A percentile compares a stretch with the other conserved stretches of the same genome.
Evolutionary conservation across 2,797 vertebrate genomes (phyloP).

Genomic region (Clarias laeviceps): DNA sequence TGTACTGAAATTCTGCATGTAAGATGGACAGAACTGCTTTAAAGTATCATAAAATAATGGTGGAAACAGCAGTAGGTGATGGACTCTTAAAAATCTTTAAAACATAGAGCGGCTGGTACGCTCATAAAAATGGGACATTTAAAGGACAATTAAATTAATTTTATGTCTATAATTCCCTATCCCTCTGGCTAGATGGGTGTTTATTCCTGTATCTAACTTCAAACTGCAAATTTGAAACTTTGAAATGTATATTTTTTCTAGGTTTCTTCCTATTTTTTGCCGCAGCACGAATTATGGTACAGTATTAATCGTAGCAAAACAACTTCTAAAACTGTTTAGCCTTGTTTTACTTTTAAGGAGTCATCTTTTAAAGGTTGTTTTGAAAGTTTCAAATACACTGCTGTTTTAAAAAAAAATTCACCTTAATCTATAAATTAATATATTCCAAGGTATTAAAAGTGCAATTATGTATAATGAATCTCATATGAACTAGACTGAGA

Average conservation of each 20-base stretch:
- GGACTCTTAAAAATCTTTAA: constrained; percentile 6
- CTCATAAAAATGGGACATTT: constrained; percentile 26
- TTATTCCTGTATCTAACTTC: constrained; percentile 14
- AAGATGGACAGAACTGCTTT: constrained; percentile 26
- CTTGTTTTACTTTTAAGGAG: constrained; percentile 29
- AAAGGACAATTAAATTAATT: constrained; percentile 13
- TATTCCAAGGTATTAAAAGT: constrained; percentile 2
- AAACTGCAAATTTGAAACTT: constrained; percentile 12
- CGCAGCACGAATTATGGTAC: constrained; percentile 12
- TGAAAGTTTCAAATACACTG: not conserved
- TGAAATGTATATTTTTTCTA: constrained; percentile 26
- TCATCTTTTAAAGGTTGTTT: constrained; percentile 28
- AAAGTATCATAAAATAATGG: not conserved
- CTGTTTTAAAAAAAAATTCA: constrained; percentile 1
- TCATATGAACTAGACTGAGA: not conserved
- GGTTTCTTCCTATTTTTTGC: constrained; percentile 14
- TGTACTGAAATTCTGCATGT: constrained; percentile 5
- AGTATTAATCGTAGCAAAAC: not conserved
- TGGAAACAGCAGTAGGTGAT: constrained; percentile 2
- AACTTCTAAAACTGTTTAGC: not conserved
- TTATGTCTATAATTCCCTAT: not conserved
- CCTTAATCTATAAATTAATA: constrained; percentile 7
- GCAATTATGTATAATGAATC: not conserved
- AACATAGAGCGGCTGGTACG: constrained; percentile 44
- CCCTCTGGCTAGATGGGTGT: constrained; percentile 7